phyloP scores from a whole-genome alignment of 2,888 invertebrate genomes.

The Tetanocera ferruginea region DNA sequence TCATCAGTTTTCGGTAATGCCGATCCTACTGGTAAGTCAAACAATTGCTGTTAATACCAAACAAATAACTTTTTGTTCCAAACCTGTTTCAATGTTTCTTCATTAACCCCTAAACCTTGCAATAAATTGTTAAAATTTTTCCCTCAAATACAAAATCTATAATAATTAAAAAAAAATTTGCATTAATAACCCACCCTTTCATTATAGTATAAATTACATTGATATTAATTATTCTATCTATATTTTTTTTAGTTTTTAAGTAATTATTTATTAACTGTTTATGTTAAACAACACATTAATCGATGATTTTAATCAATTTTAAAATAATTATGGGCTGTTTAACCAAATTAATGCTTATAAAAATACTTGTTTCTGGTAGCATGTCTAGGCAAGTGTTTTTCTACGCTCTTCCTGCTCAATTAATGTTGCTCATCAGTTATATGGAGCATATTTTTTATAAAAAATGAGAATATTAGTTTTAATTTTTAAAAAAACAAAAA shows the following conservation, averaged over 20 bases:
- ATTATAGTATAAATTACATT: neutral
- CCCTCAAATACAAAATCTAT: neutral
- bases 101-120: neutral
- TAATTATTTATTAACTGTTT: neutral
- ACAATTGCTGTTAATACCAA: neutral
- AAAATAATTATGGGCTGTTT: neutral
- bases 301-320: neutral
- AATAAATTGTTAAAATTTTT: neutral
- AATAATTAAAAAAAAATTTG: neutral
- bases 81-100: conserved; percentile 14
- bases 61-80: neutral
- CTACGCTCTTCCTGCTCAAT: neutral
- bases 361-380: neutral
- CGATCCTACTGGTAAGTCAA: conserved; percentile 76
- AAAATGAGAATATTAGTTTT: neutral
- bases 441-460: neutral
- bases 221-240: too few species aligned
- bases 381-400: neutral
- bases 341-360: neutral
- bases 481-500: neutral
- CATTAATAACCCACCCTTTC: neutral
- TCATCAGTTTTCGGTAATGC: conserved; percentile 87
- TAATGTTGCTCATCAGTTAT: neutral
- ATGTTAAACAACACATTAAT: neutral
- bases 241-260: neutral